Evolutionary conservation across 2,797 vertebrate species (phyloP), one percentile per base, ranked within the genome.

Genomic region (Chelon labrosus): DNA sequence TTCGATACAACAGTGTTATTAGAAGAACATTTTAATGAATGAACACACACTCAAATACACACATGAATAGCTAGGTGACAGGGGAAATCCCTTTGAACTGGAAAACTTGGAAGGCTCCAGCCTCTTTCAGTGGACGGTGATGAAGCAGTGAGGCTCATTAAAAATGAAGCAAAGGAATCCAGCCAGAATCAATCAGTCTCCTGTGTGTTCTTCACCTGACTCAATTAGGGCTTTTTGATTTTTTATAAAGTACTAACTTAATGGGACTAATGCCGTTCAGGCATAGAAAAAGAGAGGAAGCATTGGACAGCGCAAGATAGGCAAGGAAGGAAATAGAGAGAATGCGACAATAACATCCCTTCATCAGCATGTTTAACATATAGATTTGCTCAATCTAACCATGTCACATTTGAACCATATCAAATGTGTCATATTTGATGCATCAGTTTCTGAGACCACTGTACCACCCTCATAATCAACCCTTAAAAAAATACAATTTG

Each of bases 101-200:
- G 57, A 77, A 81, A 75, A 55, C 52, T 72, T 57, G 17, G 64
- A 74, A 51, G 64, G 78, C 52, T 61, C 19, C 61, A 27, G 65
- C 49, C 65, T 74, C 50, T 64, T 57, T 69, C 37, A 20, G 22
- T 6, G 54, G 44, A 10, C 10, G 1, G 65, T 72, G 76, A 76
- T 60, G 42, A 52, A 79, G 47, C 12, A 2, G 31, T 19, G 57
- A 65, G 73, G 60, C 81, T 77, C 12, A 55, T 76, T 82, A 79
- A 75, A 83, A 71, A 65, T 10, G 17, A 7, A 81, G 73, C 52
- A 55, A 73, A 82, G 57, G 70, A 35, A 17, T 65, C 19, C 61
- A 74, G 25, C 55, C 79, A 77, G 35, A 88, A 85, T 61, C 88
- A 82, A 75, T 85, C 65, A 77, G 65, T 73, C 76, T 80, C 81